phyloP scores from a whole-genome alignment of 2,797 vertebrate species.

The Acipenser ruthenus region DNA sequence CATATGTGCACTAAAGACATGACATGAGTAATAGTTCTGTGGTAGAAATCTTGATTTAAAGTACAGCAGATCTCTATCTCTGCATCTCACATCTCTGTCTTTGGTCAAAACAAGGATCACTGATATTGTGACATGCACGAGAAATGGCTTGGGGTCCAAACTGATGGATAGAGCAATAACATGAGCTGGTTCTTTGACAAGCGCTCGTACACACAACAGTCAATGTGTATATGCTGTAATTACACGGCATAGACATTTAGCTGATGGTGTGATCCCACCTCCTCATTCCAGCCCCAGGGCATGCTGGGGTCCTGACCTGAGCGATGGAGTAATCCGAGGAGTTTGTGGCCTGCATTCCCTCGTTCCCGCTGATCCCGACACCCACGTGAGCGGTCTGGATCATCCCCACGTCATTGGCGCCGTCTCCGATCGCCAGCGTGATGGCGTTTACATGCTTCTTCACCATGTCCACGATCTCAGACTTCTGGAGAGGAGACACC shows the following conservation, averaged over 20 bases:
- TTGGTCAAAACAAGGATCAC: too few species aligned
- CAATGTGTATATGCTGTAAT: background rate
- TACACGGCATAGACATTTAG: too few species aligned
- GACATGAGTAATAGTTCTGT: too few species aligned
- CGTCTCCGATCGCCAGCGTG: conserved; percentile 94
- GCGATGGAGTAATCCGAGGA: conserved; percentile 96
- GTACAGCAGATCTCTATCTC: too few species aligned
- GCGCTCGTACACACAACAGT: background rate
- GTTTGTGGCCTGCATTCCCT: conserved; percentile 98
- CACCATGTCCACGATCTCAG: conserved; percentile 97
- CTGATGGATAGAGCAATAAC: conserved; percentile 13
- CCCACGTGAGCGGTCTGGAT: conserved; percentile 96
- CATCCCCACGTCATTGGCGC: conserved; percentile 97
- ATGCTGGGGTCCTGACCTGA: conserved; percentile 67
- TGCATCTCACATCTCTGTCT: too few species aligned
- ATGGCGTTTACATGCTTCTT: conserved; percentile 96
- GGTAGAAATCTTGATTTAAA: too few species aligned
- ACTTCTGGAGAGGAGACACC: conserved; percentile 96
- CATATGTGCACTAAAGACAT: too few species aligned
- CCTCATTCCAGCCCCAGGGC: background rate
- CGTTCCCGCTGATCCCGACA: conserved; percentile 94
- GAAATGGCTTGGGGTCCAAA: conserved; percentile 10
- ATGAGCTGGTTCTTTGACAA: background rate
- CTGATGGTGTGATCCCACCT: too few species aligned
- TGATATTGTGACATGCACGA: too few species aligned